phyloP scores from a whole-genome alignment of 1,140 invertebrate genomes.

The Cotesia typhae region DNA sequence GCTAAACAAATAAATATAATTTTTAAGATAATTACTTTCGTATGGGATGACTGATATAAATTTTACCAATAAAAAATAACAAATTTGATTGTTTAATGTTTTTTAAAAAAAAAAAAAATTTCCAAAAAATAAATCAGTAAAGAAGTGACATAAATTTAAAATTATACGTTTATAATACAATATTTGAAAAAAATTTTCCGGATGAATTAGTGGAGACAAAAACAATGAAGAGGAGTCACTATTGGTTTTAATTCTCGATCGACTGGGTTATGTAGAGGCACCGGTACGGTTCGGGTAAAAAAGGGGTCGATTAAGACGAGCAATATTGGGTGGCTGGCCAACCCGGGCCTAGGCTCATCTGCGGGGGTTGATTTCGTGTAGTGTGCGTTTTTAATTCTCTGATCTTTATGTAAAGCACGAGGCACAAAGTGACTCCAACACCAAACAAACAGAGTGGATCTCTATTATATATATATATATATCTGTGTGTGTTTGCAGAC shows the following conservation, averaged over 20 bases:
- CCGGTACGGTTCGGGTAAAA: neutral
- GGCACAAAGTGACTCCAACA: constrained; percentile 40
- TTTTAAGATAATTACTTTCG: too few species aligned
- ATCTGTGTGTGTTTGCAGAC: constrained; percentile 19
- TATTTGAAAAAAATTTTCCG: neutral
- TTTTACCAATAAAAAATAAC: too few species aligned
- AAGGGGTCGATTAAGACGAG: constrained; percentile 8
- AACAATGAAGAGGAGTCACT: constrained; percentile 18
- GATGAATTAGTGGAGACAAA: constrained; percentile 33
- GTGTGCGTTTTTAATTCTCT: constrained; percentile 60
- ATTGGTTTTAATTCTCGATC: neutral
- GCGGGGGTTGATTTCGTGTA: constrained; percentile 53
- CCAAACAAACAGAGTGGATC: constrained; percentile 13
- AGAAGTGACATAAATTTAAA: neutral
- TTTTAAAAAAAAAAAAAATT: neutral
- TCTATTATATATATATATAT: neutral
- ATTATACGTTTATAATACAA: constrained; percentile 11
- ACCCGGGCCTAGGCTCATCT: neutral
- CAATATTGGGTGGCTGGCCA: neutral
- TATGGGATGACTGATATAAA: too few species aligned
- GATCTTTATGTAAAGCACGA: constrained; percentile 59
- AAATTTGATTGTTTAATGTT: too few species aligned
- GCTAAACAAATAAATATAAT: too few species aligned
- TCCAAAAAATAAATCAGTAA: too few species aligned
- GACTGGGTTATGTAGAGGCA: constrained; percentile 14